These are phyloP conservation scores for Hypomecis atomaria DNA, from an alignment of 2,888 invertebrate genomes.

Conservation along the genomic window DNA sequence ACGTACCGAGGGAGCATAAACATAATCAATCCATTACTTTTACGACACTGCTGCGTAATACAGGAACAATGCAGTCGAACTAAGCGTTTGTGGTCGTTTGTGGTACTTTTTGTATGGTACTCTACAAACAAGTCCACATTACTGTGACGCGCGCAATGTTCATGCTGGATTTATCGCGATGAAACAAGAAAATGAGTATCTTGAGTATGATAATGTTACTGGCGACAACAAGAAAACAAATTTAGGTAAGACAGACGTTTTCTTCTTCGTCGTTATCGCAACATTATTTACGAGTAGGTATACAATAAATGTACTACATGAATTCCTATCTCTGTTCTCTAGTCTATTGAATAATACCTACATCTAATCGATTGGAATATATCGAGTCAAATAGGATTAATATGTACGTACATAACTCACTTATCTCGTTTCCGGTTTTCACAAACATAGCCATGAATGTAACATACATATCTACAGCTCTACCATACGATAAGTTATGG, in stretches of 20 bases:
- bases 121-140: constrained; percentile 8
- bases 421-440: background rate
- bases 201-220: background rate
- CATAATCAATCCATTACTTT: constrained; percentile 46
- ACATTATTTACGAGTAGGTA: background rate
- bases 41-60: constrained; percentile 44
- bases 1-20: constrained; percentile 38
- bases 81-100: constrained; percentile 38
- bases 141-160: constrained; percentile 2
- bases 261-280: background rate
- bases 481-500: too few relatives aligned
- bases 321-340: too few relatives aligned
- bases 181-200: background rate
- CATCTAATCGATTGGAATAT: too few relatives aligned
- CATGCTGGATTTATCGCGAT: background rate
- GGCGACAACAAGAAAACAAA: constrained; percentile 1
- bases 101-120: constrained; percentile 27
- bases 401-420: background rate
- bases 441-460: background rate
- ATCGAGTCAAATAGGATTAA: too few relatives aligned
- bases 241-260: background rate
- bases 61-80: constrained; percentile 43
- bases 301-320: too few relatives aligned
- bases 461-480: background rate
- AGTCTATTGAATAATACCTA: too few relatives aligned